Base-by-base conservation (phyloP, 2,113 vertebrate genomes). In the Gavia stellata region DNA sequence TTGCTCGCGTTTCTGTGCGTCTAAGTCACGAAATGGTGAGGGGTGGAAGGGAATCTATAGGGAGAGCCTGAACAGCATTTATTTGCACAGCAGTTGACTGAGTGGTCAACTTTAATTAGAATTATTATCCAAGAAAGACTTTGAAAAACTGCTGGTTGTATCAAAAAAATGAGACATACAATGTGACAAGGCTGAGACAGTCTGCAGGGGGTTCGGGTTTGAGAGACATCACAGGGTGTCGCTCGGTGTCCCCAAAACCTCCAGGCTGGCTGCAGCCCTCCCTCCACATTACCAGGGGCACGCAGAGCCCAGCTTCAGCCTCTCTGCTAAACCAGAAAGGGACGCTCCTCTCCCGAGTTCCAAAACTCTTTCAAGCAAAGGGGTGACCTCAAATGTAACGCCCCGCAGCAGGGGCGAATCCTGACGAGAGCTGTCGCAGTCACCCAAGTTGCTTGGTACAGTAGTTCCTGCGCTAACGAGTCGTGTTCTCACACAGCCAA, bases 361-460 rank as follows among this genome's bases (percentile, higher is more conserved):
- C 14, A 28, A 45, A 55, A 55, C 50, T 47, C 62, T 44, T 24
- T 3, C 2, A 52, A 74, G 79, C 66, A 18, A 55, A 7, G 17
- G 0, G 20, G 29, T 12, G 72, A 15, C 44, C 56, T 44, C 49
- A 18, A 23, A 1, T 0, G 42, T 66, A 19, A 16, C 4, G 5
- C 15, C 29, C 38, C 38, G 84, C 53, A 50, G 81, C 16, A 14
- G 80, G 38, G 38, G 33, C 0, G 6, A 29, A 8, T 36, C 44
- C 25, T 36, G 4, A 14, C 3, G 1, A 17, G 52, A 23, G 24
- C 14, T 2, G 1, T 49, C 1, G 1, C 15, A 1, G 50, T 1
- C 70, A 3, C 62, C 49, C 66, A 2, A 7, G 44, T 3, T 12
- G 52, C 28, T 55, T 10, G 67, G 84, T 31, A 7, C 38, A 2